These are phyloP conservation scores for Glaucidium brasilianum DNA, from an alignment of 2,113 vertebrate species.

Conservation along the genomic window DNA sequence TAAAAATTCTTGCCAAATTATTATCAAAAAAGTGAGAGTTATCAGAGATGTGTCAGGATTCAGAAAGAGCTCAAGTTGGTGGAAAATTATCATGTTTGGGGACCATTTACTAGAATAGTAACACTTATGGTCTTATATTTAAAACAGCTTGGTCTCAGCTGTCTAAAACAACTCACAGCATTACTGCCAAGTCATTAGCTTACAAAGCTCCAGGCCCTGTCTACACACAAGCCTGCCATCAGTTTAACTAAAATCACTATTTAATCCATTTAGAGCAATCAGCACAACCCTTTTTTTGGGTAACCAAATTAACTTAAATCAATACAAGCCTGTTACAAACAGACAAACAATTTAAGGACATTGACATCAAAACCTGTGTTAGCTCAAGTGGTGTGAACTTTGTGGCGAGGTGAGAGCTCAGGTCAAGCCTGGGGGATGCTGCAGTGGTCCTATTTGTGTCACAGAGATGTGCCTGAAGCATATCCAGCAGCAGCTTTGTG, in stretches of 20 bases:
- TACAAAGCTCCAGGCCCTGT: conserved; percentile 62
- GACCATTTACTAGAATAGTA: not conserved
- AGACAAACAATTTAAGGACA: conserved; percentile 31
- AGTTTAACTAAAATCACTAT: conserved; percentile 46
- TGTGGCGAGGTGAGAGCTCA: not conserved
- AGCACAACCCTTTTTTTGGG: conserved; percentile 20
- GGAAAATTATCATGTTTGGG: not conserved
- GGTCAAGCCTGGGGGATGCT: not conserved
- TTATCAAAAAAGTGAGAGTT: not conserved
- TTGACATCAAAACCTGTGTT: not conserved
- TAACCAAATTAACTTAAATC: conserved; percentile 60
- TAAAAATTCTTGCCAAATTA: not conserved
- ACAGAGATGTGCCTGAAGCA: not conserved
- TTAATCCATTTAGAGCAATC: conserved; percentile 64
- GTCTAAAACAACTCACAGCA: not conserved
- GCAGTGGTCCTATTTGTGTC: not conserved
- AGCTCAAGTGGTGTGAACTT: not conserved
- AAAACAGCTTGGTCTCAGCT: conserved; percentile 20
- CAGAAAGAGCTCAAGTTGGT: not conserved
- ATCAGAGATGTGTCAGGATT: not conserved
- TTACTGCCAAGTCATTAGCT: conserved; percentile 57
- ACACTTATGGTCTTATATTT: not conserved
- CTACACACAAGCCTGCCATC: conserved; percentile 44
- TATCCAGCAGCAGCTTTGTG: not conserved
- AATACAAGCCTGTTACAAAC: conserved; percentile 25